Evolutionary conservation across 2,797 vertebrate species (phyloP).

Genomic region (Lacerta agilis): DNA sequence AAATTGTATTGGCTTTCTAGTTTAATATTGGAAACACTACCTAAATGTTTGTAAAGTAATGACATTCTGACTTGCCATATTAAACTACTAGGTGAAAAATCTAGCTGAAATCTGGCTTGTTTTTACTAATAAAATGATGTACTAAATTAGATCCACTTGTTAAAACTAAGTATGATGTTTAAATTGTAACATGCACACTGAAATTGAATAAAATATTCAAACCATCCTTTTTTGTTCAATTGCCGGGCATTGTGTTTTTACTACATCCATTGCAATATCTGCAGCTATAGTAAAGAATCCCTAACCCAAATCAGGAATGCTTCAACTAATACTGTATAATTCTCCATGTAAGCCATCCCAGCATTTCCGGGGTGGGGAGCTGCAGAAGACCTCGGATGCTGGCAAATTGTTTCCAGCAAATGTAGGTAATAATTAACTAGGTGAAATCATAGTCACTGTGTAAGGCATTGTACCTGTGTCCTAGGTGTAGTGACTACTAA

Average conservation of each 20-base stretch:
- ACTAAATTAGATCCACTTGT: conserved; percentile 82
- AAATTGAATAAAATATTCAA: conserved; percentile 90
- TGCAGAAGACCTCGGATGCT: not conserved
- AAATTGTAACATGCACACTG: conserved; percentile 91
- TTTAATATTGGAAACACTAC: conserved; percentile 74
- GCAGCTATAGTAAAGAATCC: not conserved
- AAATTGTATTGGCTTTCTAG: conserved; percentile 79
- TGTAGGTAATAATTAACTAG: not conserved
- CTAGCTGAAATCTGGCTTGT: conserved; percentile 74
- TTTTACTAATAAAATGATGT: conserved; percentile 81
- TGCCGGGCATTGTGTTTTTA: conserved; percentile 31
- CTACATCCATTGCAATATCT: not conserved
- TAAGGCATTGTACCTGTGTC: not conserved
- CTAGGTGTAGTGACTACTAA: not conserved
- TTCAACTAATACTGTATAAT: too few relatives aligned
- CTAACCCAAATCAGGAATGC: too few relatives aligned
- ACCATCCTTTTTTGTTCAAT: conserved; percentile 60
- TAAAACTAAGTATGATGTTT: conserved; percentile 88
- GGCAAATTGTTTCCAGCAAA: not conserved
- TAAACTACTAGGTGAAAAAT: conserved; percentile 71
- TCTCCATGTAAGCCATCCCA: not conserved
- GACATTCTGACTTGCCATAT: conserved; percentile 74
- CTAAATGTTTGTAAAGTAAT: conserved; percentile 75
- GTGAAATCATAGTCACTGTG: not conserved
- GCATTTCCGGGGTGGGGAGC: not conserved